Evolutionary conservation across 2,888 invertebrate genomes (phyloP), one percentile per base, ranked within the genome.

Genomic region (Drosophila infuscata): DNA sequence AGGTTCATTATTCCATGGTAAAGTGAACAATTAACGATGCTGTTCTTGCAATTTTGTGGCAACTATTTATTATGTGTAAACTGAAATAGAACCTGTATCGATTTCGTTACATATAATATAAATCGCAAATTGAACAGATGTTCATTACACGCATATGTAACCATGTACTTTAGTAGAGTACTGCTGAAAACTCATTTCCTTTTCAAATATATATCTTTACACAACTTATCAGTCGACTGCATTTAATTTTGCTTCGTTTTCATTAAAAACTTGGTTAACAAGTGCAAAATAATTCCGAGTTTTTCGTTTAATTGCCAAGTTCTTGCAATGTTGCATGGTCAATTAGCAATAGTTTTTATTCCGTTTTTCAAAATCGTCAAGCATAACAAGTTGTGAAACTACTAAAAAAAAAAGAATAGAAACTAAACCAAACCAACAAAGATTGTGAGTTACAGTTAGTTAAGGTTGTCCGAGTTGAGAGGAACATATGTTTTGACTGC

Each of bases 401-500:
- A 46, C 15, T 46, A 15, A 46, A 25, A 46, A 46, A 25, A 25
- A 25, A 25, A 25, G 20, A 25, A 25, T 1, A 25, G 25, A 25
- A 25, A 20, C 8, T 17, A 38, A 9, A 41, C n/a, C 43, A 51
- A 30, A 29, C 25, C 17, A 35, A 38, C 9, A 35, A 38, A 63
- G 49, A n/a, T 38, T 65, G 65, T 73, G 20, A 51, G 36, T 63
- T 61, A 25, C 38, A 15, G 46, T 46, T 46, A 8, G 33, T 52
- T 43, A 63, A 69, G 76, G 62, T 77, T 77, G 77, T 81, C 30
- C 17, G 32, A 69, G 72, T 78, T 69, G 70, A 58, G 69, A 54
- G 76, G 49, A 84, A 85, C 84, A 85, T 85, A 72, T 85, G 84
- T 84, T 84, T 76, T 70, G 36, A 57, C 62, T 73, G 56, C 17